Evolutionary conservation across 2,797 vertebrate species (phyloP), one percentile per base, ranked within the genome.

Genomic region (Morelia viridis): DNA sequence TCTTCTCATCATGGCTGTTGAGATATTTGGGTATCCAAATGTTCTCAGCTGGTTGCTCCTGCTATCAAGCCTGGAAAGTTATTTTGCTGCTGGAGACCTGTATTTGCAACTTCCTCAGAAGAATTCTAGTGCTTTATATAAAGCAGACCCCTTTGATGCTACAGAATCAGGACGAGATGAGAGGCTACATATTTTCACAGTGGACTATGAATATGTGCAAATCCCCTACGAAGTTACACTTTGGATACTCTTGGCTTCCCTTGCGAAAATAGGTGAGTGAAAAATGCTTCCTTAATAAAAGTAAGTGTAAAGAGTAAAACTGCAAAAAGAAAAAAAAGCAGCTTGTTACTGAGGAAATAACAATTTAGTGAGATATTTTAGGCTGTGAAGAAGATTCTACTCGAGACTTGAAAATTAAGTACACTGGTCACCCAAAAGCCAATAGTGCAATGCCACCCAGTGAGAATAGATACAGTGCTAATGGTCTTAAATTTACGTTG

Each of bases 201-300:
- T 99, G 97, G 97, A 99, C 95, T 99, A 99, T 93, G 91, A 97
- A 58, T 98, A 97, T 9, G 98, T 99, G 91, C 98, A 99, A 96
- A 98, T 99, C 90, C 99, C 99, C 0, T 98, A 98, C 91, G 99
- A 99, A 97, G 98, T 99, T 93, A 99, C 99, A 3, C 97, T 99
- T 13, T 99, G 99, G 99, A 98, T 99, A 92, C 97, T 99, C 80
- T 97, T 99, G 76, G 99, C 99, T 17, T 99, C 98, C 5, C 98
- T 99, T 92, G 98, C 99, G 89, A 99, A 99, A 97, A 99, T 99
- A 94, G 99, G 99, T 99, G 97, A 98, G 99, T 97, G 85, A 87
- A 89, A 76, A 88, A 91, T 13, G 31, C 3, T n/a, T 57, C 50
- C 50, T 56, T 12, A 65, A 50, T 17, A 64, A 64, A 50, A 57